Base-by-base conservation (phyloP, 1,140 invertebrate genomes). In the Bombus haemorrhoidalis region DNA sequence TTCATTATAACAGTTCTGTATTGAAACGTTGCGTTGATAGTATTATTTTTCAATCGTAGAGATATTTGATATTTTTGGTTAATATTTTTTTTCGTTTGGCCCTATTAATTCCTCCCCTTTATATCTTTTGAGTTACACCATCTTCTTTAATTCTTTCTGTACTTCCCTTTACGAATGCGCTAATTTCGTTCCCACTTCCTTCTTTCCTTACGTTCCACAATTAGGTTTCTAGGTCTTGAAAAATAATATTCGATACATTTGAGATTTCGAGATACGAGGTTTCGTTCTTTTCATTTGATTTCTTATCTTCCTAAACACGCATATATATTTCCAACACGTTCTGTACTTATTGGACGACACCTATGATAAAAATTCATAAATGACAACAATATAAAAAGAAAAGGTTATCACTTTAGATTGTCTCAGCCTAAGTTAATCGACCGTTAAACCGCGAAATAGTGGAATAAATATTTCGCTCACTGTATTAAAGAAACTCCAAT, bases 161-260 rank as follows among this genome's bases (percentile, higher is more conserved):
- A 9, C 37, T n/a, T 59, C 9, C 12, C 13, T 74, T 87, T 87
- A 89, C 87, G 87, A 89, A 87, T 89, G 87, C 87, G 86, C 82
- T 53, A 37, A 57, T 86, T 69, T 41, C 77, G 3, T 39, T 62
- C 37, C 41, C 13, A 4, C 18, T 76, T 32, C 47, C 32, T 47
- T 74, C 10, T 37, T 22, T 62, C 28, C 8, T 87, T 39, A 28
- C 9, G 22, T 41, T 10, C 4, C 4, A 71, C 22, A 15, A 43
- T 25, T 37, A 43, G 37, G 64, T 79, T 75, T 75, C 68, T 89
- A 83, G 59, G 86, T 80, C 72, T 89, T 66, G 86, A 85, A 85
- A 62, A 85, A 79, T 79, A 80, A 66, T 37, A 66, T 41, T 22
- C 9, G 13, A 41, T 18, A 75, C 3, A 39, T 77, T 53, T 0